Percentiles rank a stretch among this genome's conserved stretches.
phyloP scores from a whole-genome alignment of 2,113 vertebrate species.

The Rhynchopsitta pachyrhyncha region DNA sequence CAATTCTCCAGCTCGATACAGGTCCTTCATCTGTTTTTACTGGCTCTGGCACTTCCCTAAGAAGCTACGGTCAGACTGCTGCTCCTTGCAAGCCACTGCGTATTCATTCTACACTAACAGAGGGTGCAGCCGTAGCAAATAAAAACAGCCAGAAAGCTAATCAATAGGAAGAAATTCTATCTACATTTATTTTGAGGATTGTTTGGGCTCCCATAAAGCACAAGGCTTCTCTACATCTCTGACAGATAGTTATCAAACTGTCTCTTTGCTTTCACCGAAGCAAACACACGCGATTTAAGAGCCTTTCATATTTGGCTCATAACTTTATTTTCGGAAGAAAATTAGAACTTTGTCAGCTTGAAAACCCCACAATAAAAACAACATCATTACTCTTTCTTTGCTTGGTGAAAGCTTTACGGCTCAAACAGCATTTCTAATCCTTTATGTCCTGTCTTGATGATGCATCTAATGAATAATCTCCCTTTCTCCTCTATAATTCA shows the following conservation, averaged over 20 bases:
- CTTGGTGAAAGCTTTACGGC: conserved; percentile 51
- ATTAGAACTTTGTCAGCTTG: conserved; percentile 38
- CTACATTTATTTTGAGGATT: neutral
- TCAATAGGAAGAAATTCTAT: neutral
- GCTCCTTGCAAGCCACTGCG: neutral
- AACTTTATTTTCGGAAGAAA: conserved; percentile 51
- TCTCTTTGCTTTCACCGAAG: neutral
- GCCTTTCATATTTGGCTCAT: neutral
- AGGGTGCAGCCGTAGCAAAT: neutral
- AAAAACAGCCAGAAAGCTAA: neutral
- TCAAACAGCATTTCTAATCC: conserved; percentile 19
- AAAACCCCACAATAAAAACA: conserved; percentile 41
- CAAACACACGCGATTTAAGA: neutral
- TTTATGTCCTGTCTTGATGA: conserved; percentile 28
- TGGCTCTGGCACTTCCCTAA: neutral
- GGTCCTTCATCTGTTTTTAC: neutral
- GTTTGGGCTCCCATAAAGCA: neutral
- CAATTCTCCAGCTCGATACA: neutral
- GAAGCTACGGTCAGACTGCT: neutral
- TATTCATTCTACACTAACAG: neutral
- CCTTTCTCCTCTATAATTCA: conserved; percentile 40
- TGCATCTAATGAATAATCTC: conserved; percentile 55
- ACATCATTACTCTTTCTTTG: conserved; percentile 24
- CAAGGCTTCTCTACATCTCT: neutral
- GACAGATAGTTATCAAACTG: conserved; percentile 7